Evolutionary conservation across 2,113 vertebrate genomes (phyloP).

Genomic region (Etheostoma spectabile): DNA sequence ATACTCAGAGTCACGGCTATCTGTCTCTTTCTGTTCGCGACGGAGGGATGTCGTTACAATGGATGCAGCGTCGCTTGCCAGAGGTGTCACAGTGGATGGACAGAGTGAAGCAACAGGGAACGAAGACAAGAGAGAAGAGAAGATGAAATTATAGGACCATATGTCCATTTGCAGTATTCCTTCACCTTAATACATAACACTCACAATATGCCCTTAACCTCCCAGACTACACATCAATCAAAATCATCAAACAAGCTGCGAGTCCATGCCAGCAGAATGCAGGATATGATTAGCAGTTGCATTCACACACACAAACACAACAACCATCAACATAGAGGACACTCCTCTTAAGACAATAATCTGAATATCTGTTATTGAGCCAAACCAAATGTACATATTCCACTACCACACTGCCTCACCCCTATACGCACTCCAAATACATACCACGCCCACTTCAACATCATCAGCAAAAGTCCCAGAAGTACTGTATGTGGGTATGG

Average conservation of each 20-base stretch:
- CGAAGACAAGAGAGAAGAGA: conserved; percentile 17
- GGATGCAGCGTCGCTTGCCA: conserved; percentile 78
- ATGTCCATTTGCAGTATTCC: conserved; percentile 30
- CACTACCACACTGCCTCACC: conserved; percentile 46
- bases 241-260: conserved; percentile 1
- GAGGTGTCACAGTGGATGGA: conserved; percentile 75
- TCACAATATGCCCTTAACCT: conserved; percentile 3
- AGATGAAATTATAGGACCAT: conserved; percentile 23
- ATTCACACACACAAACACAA: conserved; percentile 27
- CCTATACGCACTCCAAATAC: conserved; percentile 32
- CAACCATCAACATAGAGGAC: conserved; percentile 9
- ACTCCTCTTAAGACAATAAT: conserved; percentile 14
- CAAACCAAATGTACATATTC: conserved; percentile 43
- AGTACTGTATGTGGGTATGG: conserved; percentile 31
- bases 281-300: background rate
- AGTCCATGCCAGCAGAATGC: background rate
- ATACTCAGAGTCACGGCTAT: conserved; percentile 50
- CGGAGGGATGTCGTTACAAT: conserved; percentile 78
- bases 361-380: conserved; percentile 17
- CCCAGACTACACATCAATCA: background rate
- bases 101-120: conserved; percentile 52
- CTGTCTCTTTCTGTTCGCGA: conserved; percentile 53
- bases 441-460: conserved; percentile 51
- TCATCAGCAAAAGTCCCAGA: conserved; percentile 40
- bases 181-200: conserved; percentile 33